phyloP scores from a whole-genome alignment of 64 coral and sea anemone genomes.

The Hydrozoanthus tunicans region DNA sequence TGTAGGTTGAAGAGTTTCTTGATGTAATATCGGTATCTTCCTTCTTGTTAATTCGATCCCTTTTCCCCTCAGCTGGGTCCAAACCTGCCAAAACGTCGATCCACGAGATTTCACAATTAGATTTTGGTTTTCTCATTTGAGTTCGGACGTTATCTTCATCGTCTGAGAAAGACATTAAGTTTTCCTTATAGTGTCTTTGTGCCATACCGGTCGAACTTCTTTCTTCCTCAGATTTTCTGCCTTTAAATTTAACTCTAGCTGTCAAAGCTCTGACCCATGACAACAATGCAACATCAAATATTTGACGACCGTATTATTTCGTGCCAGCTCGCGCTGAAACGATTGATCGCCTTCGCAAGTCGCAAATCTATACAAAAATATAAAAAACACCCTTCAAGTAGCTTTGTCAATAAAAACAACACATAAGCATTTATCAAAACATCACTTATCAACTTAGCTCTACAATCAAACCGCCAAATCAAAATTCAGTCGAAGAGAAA shows the following conservation, averaged over 20 bases:
- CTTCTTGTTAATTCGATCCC: background rate
- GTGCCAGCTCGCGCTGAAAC: constrained; percentile 36
- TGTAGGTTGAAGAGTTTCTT: background rate
- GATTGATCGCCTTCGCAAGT: background rate
- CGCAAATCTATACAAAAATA: too few relatives aligned
- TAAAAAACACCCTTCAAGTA: background rate
- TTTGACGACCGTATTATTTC: background rate
- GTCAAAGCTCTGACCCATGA: background rate
- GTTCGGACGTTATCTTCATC: constrained; percentile 58
- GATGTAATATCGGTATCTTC: background rate
- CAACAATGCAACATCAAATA: background rate
- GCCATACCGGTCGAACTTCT: constrained; percentile 35
- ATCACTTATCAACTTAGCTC: background rate
- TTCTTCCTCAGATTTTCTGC: background rate
- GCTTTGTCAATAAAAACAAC: background rate
- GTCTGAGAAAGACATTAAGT: constrained; percentile 80
- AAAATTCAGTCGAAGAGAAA: too few relatives aligned
- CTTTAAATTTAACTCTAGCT: background rate
- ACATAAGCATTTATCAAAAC: background rate
- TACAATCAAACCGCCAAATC: too few relatives aligned
- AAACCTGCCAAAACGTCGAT: constrained; percentile 62
- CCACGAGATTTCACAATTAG: constrained; percentile 47
- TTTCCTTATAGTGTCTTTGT: background rate
- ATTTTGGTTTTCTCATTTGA: background rate
- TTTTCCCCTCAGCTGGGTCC: constrained; percentile 1